Base-by-base conservation (phyloP, 2,888 invertebrate genomes). In the Andrena flavipes region DNA sequence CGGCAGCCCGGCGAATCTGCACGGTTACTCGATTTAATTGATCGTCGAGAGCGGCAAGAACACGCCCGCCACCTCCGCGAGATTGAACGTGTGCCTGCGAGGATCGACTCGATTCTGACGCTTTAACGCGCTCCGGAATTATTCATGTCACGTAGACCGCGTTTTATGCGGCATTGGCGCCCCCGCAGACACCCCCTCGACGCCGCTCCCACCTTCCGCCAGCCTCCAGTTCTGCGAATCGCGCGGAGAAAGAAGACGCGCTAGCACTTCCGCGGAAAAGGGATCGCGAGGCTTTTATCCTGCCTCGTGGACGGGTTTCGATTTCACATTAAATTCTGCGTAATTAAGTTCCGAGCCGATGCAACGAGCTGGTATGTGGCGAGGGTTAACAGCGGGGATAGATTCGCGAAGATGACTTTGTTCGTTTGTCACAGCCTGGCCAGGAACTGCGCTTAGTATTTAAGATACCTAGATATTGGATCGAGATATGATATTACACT, bases 81-180 rank as follows among this genome's bases (percentile, higher is more conserved):
- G 64, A 67, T 80, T 60, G 70, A 48, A 51, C 84, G 78, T 72
- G 75, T 63, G 79, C 80, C 65, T 20, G 74, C 60, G 72, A 51
- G 54, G 62, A 59, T 26, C 26, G 71, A 51, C 75, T 60, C 76
- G 63, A 76, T 78, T 82, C 49, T 56, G 74, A 69, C 81, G 81
- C 85, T 88, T 84, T 88, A 90, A 88, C 88, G 80, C 84, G 75
- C 42, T 23, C 23, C 70, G 77, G 91, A 92, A 92, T 92, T 91
- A 92, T 92, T 92, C 92, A 92, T 92, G 91, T 92, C 92, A 92
- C 92, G 92, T 92, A 90, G 88, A 88, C 86, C 85, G 89, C 88
- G 90, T 91, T 92, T 92, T 91, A 91, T 91, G 89, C 89, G 86
- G 86, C 88, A 90, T 91, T 88, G 90, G 82, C 87, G 81, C 82